These are phyloP conservation scores for Drosophila mayaguana DNA, from an alignment of 2,888 invertebrate species.

Conservation along the genomic window DNA sequence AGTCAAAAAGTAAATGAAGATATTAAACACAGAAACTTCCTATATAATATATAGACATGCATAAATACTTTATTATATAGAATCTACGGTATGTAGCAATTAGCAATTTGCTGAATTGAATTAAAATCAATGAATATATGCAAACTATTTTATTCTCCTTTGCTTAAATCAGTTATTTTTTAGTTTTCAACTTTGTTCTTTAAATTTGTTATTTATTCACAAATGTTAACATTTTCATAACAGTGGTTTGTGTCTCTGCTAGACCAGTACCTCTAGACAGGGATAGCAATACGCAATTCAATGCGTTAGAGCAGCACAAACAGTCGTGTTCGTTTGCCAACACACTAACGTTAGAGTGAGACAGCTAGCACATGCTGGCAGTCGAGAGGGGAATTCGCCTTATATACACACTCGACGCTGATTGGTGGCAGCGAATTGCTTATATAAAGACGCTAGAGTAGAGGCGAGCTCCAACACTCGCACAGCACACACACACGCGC, in stretches of 20 bases:
- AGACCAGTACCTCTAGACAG: neutral
- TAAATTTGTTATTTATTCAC: neutral
- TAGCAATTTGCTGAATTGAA: too few relatives aligned
- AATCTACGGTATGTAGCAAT: too few relatives aligned
- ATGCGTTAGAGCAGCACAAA: slow-evolving; percentile 28
- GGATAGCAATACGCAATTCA: neutral
- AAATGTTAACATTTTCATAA: slow-evolving; percentile 33
- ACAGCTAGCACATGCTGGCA: neutral
- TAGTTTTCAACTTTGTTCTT: neutral
- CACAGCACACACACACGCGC: slow-evolving; percentile 5
- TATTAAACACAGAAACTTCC: neutral
- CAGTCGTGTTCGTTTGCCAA: neutral
- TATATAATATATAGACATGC: neutral
- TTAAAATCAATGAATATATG: too few relatives aligned
- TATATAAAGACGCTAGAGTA: slow-evolving; percentile 27
- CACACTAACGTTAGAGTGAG: slow-evolving; percentile 18
- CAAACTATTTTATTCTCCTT: neutral
- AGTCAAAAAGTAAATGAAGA: neutral
- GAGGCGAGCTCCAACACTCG: slow-evolving; percentile 10
- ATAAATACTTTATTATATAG: neutral
- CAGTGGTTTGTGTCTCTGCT: slow-evolving; percentile 66
- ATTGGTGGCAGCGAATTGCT: slow-evolving; percentile 43
- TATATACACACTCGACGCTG: slow-evolving; percentile 40
- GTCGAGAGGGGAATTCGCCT: slow-evolving; percentile 45
- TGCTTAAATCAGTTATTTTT: neutral